Evolutionary conservation across 2,113 vertebrate genomes (phyloP).

Genomic region (Cariama cristata): DNA sequence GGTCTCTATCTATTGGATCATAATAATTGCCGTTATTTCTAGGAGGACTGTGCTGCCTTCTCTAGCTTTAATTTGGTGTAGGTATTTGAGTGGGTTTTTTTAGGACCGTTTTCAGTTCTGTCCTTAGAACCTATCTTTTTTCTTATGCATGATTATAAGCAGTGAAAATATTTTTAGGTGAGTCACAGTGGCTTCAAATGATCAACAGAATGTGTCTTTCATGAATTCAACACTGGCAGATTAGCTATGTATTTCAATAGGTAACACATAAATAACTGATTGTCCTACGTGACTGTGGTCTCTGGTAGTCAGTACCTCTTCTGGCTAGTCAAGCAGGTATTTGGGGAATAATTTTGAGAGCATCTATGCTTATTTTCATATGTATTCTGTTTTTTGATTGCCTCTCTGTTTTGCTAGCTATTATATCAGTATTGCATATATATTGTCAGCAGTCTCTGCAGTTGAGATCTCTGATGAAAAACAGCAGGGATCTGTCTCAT

Average conservation of each 20-base stretch:
- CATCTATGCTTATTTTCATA: background rate
- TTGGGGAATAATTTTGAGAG: background rate
- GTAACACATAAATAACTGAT: background rate
- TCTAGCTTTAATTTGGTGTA: background rate
- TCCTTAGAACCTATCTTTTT: background rate
- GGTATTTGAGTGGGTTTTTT: background rate
- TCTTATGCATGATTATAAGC: background rate
- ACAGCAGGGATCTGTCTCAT: background rate
- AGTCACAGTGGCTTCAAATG: background rate
- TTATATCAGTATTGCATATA: background rate
- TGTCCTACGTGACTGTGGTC: background rate
- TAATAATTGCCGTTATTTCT: background rate
- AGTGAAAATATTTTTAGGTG: background rate
- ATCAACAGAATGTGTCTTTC: background rate
- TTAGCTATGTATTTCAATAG: background rate
- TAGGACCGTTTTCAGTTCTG: background rate
- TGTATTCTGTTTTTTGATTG: background rate
- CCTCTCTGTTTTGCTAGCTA: background rate
- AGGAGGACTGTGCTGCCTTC: background rate
- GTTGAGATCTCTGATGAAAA: background rate
- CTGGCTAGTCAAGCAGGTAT: background rate
- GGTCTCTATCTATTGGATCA: background rate
- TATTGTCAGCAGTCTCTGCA: background rate
- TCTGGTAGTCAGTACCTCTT: background rate
- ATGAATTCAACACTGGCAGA: background rate